Evolutionary conservation across 2,888 invertebrate genomes (phyloP), one percentile per base, ranked within the genome.

Genomic region (Germaria angustata): DNA sequence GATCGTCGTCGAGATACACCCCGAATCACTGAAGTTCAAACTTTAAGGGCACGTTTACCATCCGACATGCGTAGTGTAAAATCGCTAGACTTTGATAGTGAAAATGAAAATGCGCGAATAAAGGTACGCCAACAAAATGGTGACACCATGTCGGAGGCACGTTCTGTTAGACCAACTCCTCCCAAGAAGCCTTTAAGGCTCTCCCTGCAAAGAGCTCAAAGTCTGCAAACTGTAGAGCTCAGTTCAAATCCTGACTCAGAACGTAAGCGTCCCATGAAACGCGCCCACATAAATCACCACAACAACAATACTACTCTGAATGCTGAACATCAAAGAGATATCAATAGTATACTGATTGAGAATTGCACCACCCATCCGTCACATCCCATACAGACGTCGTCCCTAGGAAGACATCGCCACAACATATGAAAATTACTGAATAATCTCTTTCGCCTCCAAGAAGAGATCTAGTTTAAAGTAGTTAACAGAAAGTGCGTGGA

Each of bases 151-250:
- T 93, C 94, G 0, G 94, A 94, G 86, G 92, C 92, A 8, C 93
- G 93, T 82, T 61, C 85, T 11, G 92, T 93, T 2, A 92, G 95
- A 71, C 96, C 96, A 0, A 94, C 95, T 13, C 97, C 97, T 4
- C 97, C 97, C 20, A 95, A 96, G 87, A 97, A 97, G 88, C 97
- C 97, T 0, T 90, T 96, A 61, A 92, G 97, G 9, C 91, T 97
- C 46, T 97, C 96, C 0, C 91, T 97, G 63, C 97, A 97, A 88
- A 94, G 96, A 86, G 96, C 97, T 0, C 94, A 95, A 83, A 96
- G 96, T 90, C 93, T 96, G 61, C 96, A 96, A 87, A 95, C 95
- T 0, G 93, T 96, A 7, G 90, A 91, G 79, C 82, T 90, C 44
- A 86, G 87, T 81, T 87, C 88, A 1, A 87, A 85, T 81, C 73